Evolutionary conservation across 2,113 vertebrate genomes (phyloP), one percentile per base, ranked within the genome.

Genomic region (Vanacampus margaritifer): DNA sequence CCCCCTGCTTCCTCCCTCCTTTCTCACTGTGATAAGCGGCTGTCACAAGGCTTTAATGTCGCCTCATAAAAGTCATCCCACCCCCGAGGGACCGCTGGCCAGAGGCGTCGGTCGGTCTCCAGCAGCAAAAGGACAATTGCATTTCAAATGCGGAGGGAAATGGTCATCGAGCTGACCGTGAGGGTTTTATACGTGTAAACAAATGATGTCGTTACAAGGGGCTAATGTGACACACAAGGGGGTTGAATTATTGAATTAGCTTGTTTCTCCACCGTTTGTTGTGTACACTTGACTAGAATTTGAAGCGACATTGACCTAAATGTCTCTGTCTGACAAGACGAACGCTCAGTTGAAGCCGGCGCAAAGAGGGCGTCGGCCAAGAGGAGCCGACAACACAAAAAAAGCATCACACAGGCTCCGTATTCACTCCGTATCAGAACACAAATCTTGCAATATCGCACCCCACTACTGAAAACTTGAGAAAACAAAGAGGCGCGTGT

Each of bases 41-140:
- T 85, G 86, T 89, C 91, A 88, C 64, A 61, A 78, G 53, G 61
- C 50, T 77, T 88, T 78, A 86, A 59, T 14, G 54, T 85, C 68
- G 70, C 54, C 67, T 75, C 67, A 50, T 56, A 78, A 85, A 79
- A 64, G 63, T 72, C 45, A 21, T 13, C 58, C 67, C 59, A 50
- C 71, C 50, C 43, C 53, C 1, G 6, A 61, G 70, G 72, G 64
- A 28, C 32, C 37, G 12, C 66, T 61, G 68, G 57, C 65, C 45
- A 32, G 54, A 72, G 61, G 68, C 6, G 36, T 21, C 24, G 60
- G 36, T 21, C 24, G 60, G 60, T 67, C 69, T 51, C 61, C 51
- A 73, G 60, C 67, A 65, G 69, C 37, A 61, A 67, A 60, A 57
- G 65, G 64, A 74, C 80, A 64, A 76, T 64, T 75, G 63, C 72